Evolutionary conservation across 2,888 invertebrate genomes (phyloP).

Genomic region (Eristalinus aeneus): DNA sequence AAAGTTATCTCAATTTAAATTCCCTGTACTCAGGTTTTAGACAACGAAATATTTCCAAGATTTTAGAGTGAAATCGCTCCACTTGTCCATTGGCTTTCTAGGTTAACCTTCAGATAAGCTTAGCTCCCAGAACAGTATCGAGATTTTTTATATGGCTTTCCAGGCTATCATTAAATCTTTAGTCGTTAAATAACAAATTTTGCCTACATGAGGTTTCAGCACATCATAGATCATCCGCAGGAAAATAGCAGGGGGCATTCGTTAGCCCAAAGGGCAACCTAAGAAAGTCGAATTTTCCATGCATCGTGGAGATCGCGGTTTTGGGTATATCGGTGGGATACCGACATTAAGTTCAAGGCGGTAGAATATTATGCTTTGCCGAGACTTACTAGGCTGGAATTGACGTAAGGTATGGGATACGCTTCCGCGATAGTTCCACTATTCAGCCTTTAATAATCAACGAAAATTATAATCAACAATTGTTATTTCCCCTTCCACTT

Average conservation of each 20-base stretch:
- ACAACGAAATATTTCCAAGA: not conserved
- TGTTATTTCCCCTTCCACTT: slow-evolving; percentile 75
- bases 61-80: not conserved
- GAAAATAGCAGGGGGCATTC: no score
- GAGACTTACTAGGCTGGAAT: slow-evolving; percentile 25
- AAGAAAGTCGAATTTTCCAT: not conserved
- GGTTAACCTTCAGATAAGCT: slow-evolving; percentile 7
- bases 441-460: slow-evolving; percentile 67
- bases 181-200: no score
- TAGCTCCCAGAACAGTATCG: not conserved
- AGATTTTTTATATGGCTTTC: no score
- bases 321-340: slow-evolving; percentile 43
- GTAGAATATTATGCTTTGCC: slow-evolving; percentile 16
- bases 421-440: slow-evolving; percentile 59
- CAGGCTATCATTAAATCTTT: no score
- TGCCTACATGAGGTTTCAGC: no score
- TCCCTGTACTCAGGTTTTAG: not conserved
- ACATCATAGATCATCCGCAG: no score
- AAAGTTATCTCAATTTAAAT: not conserved
- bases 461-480: slow-evolving; percentile 63
- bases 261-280: not conserved
- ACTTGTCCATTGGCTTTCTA: not conserved
- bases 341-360: slow-evolving; percentile 28
- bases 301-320: not conserved
- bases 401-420: slow-evolving; percentile 18